Conservation (phyloP, 2,888 invertebrate genomes). For the Drosophila paramelanica region DNA sequence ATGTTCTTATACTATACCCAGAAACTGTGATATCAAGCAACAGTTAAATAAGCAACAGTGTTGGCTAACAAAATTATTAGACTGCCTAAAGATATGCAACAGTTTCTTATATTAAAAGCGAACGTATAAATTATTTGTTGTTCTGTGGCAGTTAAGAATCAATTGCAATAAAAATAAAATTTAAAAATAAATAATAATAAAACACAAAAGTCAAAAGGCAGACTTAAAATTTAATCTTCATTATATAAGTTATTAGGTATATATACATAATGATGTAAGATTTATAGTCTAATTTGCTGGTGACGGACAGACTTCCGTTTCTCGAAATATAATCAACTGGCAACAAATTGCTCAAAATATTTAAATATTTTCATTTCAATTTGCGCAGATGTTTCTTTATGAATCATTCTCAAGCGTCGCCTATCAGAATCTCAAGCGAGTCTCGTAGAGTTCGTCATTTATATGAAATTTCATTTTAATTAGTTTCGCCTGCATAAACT, state of each 20-base stretch:
- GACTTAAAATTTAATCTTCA: too few relatives aligned
- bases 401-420: slow-evolving; percentile 47
- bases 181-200: too few relatives aligned
- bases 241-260: too few relatives aligned
- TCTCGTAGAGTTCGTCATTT: slow-evolving; percentile 2
- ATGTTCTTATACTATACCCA: too few relatives aligned
- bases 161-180: too few relatives aligned
- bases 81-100: slow-evolving; percentile 45
- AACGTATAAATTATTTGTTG: not conserved
- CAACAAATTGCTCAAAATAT: slow-evolving; percentile 16
- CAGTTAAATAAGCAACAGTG: not conserved
- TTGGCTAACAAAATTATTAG: not conserved
- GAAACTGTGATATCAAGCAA: too few relatives aligned
- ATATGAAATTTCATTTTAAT: not conserved
- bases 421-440: slow-evolving; percentile 28
- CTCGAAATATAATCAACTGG: not conserved
- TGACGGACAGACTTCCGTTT: slow-evolving; percentile 14
- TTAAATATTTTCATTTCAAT: slow-evolving; percentile 51
- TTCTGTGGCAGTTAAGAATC: too few relatives aligned
- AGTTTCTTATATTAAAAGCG: not conserved
- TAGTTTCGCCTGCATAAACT: not conserved
- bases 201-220: too few relatives aligned
- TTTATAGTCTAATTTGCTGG: not conserved
- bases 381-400: slow-evolving; percentile 43
- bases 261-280: too few relatives aligned